Evolutionary conservation across 2,888 invertebrate species (phyloP), one percentile per base, ranked within the genome.

Genomic region (Zaprionus bogoriensis): DNA sequence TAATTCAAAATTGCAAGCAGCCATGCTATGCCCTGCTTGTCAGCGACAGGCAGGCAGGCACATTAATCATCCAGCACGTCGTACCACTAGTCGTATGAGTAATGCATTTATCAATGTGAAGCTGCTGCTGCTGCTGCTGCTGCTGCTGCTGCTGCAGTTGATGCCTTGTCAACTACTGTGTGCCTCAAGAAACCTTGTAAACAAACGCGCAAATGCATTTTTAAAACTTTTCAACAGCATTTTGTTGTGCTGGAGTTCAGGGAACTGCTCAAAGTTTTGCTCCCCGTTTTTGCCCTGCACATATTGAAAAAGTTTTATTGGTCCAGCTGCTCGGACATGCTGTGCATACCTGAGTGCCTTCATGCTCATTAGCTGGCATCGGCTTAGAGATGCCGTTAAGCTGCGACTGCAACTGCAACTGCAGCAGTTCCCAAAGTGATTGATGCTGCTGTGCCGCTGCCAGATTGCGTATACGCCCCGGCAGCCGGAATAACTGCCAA

Each of bases 301-400:
- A 58, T 79, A 82, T 85, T 85, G 76, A 75, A 84, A 84, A 84
- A 84, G 73, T 87, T 87, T 84, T 87, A 87, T 82, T 87, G 77
- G 61, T 65, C 64, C 81, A 86, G 64, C 71, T 77, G 77, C 20
- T 57, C 5, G 19, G 14, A 48, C 52, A 42, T 27, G 2, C 17
- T 41, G 47, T 54, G 28, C 44, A 45, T 64, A 81, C 76, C 73
- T 70, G 77, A 76, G 45, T 41, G 45, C 67, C 65, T 63, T 65
- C 3, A 0, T 36, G 14, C 32, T 65, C 54, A 67, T 68, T 69
- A 70, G 47, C 44, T 63, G 23, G 42, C 47, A 58, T 20, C 51
- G 3, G 32, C 10, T 38, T 30, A 36, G 17, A 36, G 32, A 17
- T 14, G 17, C 7, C 14, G 14, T 7, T 36, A 36, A 36, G 32